Base-by-base conservation (phyloP, 1,140 invertebrate genomes). In the Lanistes nyassanus region DNA sequence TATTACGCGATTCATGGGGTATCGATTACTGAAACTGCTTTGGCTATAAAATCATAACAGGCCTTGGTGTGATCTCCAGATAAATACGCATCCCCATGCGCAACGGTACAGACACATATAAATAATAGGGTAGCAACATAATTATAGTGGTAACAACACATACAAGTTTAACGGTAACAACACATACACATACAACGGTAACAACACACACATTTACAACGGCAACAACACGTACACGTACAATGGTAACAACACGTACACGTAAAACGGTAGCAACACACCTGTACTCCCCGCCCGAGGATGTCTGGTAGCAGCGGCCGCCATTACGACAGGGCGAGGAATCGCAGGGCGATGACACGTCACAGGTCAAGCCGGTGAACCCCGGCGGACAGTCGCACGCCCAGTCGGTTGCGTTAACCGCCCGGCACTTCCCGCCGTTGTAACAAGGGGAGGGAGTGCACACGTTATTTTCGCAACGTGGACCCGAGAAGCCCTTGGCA, bases 401-500 rank as follows among this genome's bases (percentile, higher is more conserved):
- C 53, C n/a, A 72, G 21, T 36, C 62, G 5, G 73, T 73, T 37
- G 51, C 53, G 34, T 55, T 37, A 39, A 58, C 71, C 26, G 69
- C 67, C n/a, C 23, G 1, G 37, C 82, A 81, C 39, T 51, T 76
- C 3, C 75, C 80, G 42, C 73, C 73, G 70, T 78, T 77, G 58
- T 67, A 47, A 42, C 80, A 81, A 13, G 80, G 76, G 39, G n/a
- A 26, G 6, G 72, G 68, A 21, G 26, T 9, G 72, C 81, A 82
- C 29, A 69, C 69, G 74, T 77, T 75, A 21, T 79, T 77, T 23
- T 72, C 39, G 31, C 29, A 53, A 23, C 68, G 58, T 51, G 72
- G 34, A 72, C 75, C 75, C 23, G 68, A 39, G 39, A 37, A 76
- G 11, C 56, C 75, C 0, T 53, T 39, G 47, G 51, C n/a, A 51